Evolutionary conservation across 2,797 vertebrate species (phyloP).

Genomic region (Anableps anableps): DNA sequence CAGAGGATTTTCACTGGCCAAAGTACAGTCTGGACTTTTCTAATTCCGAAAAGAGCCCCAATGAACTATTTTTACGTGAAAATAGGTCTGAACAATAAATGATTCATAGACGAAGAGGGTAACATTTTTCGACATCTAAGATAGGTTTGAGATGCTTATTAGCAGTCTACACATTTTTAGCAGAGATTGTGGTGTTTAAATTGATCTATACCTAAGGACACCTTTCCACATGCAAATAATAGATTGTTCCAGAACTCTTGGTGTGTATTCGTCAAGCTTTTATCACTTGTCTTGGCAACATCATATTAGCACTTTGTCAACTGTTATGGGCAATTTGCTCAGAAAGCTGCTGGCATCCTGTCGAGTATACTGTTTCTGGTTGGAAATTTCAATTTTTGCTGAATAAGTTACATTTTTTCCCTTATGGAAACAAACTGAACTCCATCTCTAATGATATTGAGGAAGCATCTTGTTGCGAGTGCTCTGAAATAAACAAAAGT

Average conservation of each 20-base stretch:
- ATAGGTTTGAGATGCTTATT: background rate
- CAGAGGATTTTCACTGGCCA: background rate
- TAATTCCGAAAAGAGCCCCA: background rate
- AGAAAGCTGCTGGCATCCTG: background rate
- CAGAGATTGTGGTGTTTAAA: background rate
- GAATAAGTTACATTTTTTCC: background rate
- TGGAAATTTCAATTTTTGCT: background rate
- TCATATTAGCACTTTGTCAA: background rate
- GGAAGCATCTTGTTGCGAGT: too few relatives aligned
- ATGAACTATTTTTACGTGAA: background rate
- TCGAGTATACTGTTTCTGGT: background rate
- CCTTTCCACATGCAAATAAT: background rate
- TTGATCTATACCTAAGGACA: background rate
- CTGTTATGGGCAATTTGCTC: background rate
- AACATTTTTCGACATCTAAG: background rate
- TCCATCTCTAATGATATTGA: background rate
- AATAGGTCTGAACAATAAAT: background rate
- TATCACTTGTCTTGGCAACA: background rate
- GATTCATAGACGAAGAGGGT: background rate
- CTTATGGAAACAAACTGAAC: background rate
- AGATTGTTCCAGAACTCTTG: background rate
- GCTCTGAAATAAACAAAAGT: background rate
- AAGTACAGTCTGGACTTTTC: background rate
- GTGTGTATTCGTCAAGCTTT: background rate
- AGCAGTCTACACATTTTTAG: background rate